Evolutionary conservation across 2,113 vertebrate genomes (phyloP), one percentile per base, ranked within the genome.

Genomic region (Pandion haliaetus): DNA sequence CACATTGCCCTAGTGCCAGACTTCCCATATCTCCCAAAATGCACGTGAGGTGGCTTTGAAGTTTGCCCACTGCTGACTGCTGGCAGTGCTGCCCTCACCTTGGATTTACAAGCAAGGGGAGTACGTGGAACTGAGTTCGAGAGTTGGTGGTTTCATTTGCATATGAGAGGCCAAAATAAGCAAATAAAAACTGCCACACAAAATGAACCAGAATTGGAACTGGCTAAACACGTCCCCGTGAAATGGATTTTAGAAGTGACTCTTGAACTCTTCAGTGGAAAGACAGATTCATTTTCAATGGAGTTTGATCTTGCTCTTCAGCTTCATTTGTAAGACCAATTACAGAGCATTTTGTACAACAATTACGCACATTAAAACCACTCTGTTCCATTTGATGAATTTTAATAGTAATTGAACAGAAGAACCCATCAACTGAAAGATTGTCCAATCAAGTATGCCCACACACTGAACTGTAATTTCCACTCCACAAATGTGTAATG

Each of bases 391-490:
- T 98, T 96, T 98, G 98, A 98, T 98, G 98, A 98, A 98, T 98
- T 98, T 98, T 98, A 98, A 97, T 98, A 96, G 98, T 97, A 98
- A 98, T 98, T 98, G 98, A 98, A 98, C 97, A 97, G 98, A 98
- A 97, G 97, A 98, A 98, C 95, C 97, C 95, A 98, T 98, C 98
- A 97, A 82, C 77, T 86, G 93, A 96, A 96, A 98, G 96, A 98
- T 58, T 95, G 97, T 98, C 97, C 98, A 97, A 93, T 93, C 97
- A 98, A 98, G 96, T 97, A 95, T 98, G 98, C 97, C 97, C 97
- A 98, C 73, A 76, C 61, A 12, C 82, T 98, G 98, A 98, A 98
- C 97, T 98, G 97, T 97, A 98, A 97, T 98, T 98, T 97, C 95
- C 92, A 98, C 96, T 94, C 88, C 87, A 96, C 95, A 95, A 97